These are phyloP conservation scores for Sebastes hubbsi DNA, from an alignment of 2,797 vertebrate genomes.

Conservation along the genomic window DNA sequence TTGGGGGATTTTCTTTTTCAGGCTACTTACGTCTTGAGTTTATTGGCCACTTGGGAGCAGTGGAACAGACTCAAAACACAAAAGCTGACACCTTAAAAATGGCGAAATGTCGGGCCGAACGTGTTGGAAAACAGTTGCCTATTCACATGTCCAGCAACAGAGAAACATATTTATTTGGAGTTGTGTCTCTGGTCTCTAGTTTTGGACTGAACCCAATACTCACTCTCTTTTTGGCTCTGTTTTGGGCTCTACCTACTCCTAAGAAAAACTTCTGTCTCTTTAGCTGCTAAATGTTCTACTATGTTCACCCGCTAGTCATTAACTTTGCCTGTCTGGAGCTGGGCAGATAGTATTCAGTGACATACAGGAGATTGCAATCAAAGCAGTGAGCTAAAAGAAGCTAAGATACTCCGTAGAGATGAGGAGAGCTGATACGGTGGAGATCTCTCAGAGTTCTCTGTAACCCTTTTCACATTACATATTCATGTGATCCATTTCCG, in stretches of 20 bases:
- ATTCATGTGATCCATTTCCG: not conserved
- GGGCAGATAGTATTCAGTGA: accelerated
- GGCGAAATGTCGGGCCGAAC: not conserved
- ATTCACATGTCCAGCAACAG: not conserved
- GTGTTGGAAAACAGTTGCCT: too few relatives aligned
- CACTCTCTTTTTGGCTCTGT: not conserved
- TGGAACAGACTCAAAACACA: not conserved
- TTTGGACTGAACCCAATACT: not conserved
- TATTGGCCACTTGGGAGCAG: not conserved
- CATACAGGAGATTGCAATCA: not conserved
- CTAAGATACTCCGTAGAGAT: not conserved
- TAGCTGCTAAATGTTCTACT: accelerated
- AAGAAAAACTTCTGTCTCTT: too few relatives aligned
- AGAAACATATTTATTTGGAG: not conserved
- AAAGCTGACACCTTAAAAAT: not conserved
- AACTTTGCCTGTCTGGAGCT: too few relatives aligned
- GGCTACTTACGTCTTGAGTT: not conserved
- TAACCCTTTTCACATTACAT: not conserved
- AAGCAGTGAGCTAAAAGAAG: not conserved
- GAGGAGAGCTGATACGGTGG: not conserved
- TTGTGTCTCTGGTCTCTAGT: not conserved
- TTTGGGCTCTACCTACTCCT: not conserved
- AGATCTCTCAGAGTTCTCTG: not conserved
- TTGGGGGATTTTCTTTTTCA: too few relatives aligned
- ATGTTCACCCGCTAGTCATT: too few relatives aligned